Evolutionary conservation across 1,140 invertebrate species (phyloP).

Genomic region (Aphis craccivora): DNA sequence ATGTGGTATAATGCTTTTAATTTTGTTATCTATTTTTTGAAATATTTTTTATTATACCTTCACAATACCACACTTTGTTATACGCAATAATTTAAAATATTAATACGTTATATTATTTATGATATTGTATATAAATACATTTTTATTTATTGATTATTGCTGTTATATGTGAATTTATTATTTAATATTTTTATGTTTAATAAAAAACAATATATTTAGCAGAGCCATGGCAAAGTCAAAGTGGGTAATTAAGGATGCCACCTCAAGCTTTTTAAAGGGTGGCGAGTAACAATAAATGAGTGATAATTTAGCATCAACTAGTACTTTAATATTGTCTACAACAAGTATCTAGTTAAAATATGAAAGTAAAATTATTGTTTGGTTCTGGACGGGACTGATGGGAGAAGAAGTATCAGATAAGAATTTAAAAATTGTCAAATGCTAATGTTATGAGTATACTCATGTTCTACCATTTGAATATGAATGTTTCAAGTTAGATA

Average conservation of each 20-base stretch:
- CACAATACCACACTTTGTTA: not conserved
- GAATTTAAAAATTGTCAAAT: too few relatives aligned
- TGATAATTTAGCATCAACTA: not conserved
- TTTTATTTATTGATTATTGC: conserved; percentile 4
- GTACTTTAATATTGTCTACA: not conserved
- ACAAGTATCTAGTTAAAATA: not conserved
- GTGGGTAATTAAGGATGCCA: not conserved
- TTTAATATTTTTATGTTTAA: not conserved
- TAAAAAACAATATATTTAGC: not conserved
- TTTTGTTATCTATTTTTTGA: conserved; percentile 28
- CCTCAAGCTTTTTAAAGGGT: not conserved
- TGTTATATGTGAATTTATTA: not conserved
- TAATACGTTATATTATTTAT: not conserved
- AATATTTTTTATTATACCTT: conserved; percentile 1
- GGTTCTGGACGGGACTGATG: too few relatives aligned
- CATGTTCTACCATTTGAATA: too few relatives aligned
- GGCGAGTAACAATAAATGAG: not conserved
- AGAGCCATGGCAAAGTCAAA: not conserved
- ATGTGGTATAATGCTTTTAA: conserved; percentile 32
- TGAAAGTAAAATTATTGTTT: not conserved
- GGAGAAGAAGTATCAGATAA: too few relatives aligned
- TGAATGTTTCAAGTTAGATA: too few relatives aligned
- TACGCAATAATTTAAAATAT: not conserved
- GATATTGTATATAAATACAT: not conserved
- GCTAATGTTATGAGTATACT: too few relatives aligned